These are phyloP conservation scores for Drosophila antonietae DNA, from an alignment of 2,888 invertebrate species.

Conservation along the genomic window DNA sequence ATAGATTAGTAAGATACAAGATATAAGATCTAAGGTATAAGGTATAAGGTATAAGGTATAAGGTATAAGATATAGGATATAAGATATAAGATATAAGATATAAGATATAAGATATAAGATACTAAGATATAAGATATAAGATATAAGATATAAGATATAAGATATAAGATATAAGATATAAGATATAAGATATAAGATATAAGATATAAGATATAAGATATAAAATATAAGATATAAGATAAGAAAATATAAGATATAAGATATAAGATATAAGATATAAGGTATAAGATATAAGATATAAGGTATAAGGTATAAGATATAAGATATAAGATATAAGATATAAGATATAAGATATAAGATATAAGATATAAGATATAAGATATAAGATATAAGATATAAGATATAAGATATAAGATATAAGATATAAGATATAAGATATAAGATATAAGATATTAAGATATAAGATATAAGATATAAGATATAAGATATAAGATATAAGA, in stretches of 20 bases:
- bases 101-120: constrained; percentile 7
- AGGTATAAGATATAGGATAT: constrained; percentile 8
- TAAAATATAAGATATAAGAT: constrained; percentile 6
- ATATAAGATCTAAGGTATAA: constrained; percentile 8
- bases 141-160: constrained; percentile 7
- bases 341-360: constrained; percentile 7
- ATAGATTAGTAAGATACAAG: constrained; percentile 5
- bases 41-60: constrained; percentile 9
- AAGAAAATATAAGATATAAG: constrained; percentile 10
- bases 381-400: constrained; percentile 5
- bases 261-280: constrained; percentile 7
- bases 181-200: constrained; percentile 9
- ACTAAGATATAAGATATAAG: constrained; percentile 7
- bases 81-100: constrained; percentile 6
- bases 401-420: constrained; percentile 7
- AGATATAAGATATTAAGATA: constrained; percentile 6
- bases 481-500: constrained; percentile 8
- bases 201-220: constrained; percentile 8
- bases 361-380: constrained; percentile 5
- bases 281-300: constrained; percentile 9
- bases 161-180: constrained; percentile 6
- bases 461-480: constrained; percentile 6
- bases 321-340: constrained; percentile 9
- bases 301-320: constrained; percentile 10
- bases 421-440: constrained; percentile 6